Evolutionary conservation across 2,113 vertebrate species (phyloP).

Genomic region (Pygoscelis adeliae): DNA sequence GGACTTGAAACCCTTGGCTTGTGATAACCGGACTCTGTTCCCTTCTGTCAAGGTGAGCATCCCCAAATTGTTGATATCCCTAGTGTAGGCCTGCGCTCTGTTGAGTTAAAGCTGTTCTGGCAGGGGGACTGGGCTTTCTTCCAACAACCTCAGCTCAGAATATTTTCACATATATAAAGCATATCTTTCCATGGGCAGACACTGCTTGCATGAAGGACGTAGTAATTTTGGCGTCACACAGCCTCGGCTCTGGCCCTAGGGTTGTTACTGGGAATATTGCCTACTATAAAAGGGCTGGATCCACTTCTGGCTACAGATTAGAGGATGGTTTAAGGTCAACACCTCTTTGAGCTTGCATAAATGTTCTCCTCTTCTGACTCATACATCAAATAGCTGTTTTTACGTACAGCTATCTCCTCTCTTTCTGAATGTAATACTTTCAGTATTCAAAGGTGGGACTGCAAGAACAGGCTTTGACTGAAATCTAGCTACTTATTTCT

Average conservation of each 20-base stretch:
- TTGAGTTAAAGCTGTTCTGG: neutral
- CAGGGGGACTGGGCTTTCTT: neutral
- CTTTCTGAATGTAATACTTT: neutral
- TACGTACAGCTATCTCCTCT: neutral
- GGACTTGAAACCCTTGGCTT: constrained; percentile 30
- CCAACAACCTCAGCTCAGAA: neutral
- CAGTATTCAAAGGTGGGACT: neutral
- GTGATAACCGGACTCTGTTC: neutral
- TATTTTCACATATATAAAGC: neutral
- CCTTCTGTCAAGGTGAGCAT: neutral
- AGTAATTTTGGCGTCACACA: neutral
- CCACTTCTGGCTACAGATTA: constrained; percentile 4
- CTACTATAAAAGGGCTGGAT: constrained; percentile 31
- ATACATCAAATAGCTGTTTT: constrained; percentile 2
- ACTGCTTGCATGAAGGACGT: neutral
- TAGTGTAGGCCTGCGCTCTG: neutral
- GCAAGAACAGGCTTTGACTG: neutral
- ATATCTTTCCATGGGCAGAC: neutral
- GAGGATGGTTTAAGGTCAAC: constrained; percentile 19
- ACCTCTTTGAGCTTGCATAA: neutral
- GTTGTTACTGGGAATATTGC: neutral
- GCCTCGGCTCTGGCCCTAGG: neutral
- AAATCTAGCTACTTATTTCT: neutral
- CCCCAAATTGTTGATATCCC: neutral
- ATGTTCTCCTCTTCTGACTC: constrained; percentile 35